A percentile compares a stretch with the other conserved stretches of the same genome.
Evolutionary conservation across 2,113 vertebrate species (phyloP).

Genomic region (Lepidiolamprologus cunningtoni): DNA sequence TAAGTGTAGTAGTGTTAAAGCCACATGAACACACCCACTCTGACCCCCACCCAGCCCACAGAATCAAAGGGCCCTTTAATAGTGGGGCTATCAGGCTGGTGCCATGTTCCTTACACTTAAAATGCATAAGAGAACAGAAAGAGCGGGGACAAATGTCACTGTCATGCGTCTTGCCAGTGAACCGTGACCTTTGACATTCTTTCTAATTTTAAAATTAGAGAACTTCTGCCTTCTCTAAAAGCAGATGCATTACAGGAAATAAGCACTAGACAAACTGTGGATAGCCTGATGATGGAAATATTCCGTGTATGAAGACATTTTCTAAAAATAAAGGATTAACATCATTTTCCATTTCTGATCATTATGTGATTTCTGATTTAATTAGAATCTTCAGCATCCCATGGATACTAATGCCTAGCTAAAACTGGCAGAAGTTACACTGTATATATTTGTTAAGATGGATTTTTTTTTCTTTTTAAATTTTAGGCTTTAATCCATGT

Average conservation of each 20-base stretch:
- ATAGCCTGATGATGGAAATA: not conserved
- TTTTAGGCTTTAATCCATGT: not conserved
- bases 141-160: not conserved
- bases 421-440: not conserved
- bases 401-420: not conserved
- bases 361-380: not conserved
- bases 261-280: conserved; percentile 7
- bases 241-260: conserved; percentile 22
- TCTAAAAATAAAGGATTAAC: not conserved
- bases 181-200: not conserved
- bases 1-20: conserved; percentile 36
- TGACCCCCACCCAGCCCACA: not conserved
- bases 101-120: not conserved
- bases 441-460: not conserved
- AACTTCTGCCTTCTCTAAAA: not conserved
- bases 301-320: not conserved
- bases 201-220: not conserved
- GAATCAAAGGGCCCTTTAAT: conserved; percentile 61
- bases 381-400: not conserved
- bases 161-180: not conserved
- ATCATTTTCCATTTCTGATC: not conserved
- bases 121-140: not conserved
- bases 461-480: not conserved
- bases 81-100: conserved; percentile 1
- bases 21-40: not conserved